A percentile compares a stretch with the other conserved stretches of the same genome.
phyloP scores from a whole-genome alignment of 1,140 invertebrate species.

The Coenobita brevimanus region DNA sequence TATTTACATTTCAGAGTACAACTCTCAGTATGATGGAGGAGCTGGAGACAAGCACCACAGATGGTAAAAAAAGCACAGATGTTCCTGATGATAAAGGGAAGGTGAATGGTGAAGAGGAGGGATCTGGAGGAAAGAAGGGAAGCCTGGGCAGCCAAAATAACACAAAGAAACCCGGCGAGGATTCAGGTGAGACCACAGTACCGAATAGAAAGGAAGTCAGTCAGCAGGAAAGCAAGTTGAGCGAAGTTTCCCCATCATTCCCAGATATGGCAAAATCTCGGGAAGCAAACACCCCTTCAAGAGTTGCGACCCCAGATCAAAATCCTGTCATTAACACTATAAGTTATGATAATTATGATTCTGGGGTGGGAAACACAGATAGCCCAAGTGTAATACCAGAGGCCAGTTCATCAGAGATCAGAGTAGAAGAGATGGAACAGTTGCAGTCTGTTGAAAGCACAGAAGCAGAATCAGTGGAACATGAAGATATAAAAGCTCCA shows the following conservation, averaged over 20 bases:
- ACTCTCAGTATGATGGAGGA: constrained; percentile 29
- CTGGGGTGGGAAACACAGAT: background rate
- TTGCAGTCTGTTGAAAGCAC: too few species aligned
- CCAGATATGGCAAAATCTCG: too few species aligned
- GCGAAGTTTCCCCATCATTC: background rate
- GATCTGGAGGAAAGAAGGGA: background rate
- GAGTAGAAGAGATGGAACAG: too few species aligned
- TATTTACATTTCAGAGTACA: constrained; percentile 17
- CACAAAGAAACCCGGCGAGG: background rate
- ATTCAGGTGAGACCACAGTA: background rate
- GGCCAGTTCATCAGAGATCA: background rate
- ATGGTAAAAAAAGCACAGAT: too few species aligned
- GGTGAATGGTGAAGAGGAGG: background rate
- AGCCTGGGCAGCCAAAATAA: background rate
- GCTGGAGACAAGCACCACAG: background rate
- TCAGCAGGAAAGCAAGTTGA: background rate
- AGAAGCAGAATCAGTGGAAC: too few species aligned
- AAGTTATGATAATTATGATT: constrained; percentile 2
- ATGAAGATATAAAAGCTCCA: too few species aligned
- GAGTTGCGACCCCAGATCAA: background rate
- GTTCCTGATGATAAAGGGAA: too few species aligned
- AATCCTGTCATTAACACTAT: background rate
- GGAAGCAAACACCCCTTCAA: too few species aligned
- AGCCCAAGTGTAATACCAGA: background rate
- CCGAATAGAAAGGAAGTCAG: background rate